Conservation (phyloP, 2,797 vertebrate genomes). For the Onychomys arenicola region DNA sequence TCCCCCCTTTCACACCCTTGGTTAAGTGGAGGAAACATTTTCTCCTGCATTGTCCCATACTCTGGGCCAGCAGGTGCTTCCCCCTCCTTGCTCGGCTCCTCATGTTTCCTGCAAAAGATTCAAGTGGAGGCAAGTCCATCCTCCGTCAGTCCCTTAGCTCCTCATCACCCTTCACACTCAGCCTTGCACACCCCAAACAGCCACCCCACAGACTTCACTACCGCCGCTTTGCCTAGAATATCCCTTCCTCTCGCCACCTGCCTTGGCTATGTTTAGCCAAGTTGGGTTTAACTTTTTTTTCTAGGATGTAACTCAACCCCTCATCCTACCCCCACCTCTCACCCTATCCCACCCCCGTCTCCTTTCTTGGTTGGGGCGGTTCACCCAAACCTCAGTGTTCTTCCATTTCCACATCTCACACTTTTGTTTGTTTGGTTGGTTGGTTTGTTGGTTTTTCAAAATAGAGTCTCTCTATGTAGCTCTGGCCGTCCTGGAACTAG, state of each 20-base stretch:
- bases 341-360: neutral
- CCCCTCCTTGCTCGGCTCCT: neutral
- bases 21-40: neutral
- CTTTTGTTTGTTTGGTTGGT: neutral
- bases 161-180: neutral
- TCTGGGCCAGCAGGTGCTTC: neutral
- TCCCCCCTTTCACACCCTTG: neutral
- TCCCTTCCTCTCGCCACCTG: neutral
- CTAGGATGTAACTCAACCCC: neutral
- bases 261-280: neutral
- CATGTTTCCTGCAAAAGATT: neutral
- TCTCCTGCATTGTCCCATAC: neutral
- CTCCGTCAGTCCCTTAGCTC: no score
- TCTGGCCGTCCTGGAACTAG: neutral
- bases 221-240: neutral
- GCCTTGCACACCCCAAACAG: neutral
- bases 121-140: fast-evolving
- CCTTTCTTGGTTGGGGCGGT: neutral
- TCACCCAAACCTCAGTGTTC: neutral
- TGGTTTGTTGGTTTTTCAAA: no score
- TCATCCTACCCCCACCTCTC: no score
- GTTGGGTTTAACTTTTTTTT: neutral
- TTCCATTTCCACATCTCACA: no score
- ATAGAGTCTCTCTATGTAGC: neutral
- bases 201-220: neutral